Evolutionary conservation across 2,888 invertebrate genomes (phyloP).

Genomic region (Xylota sylvarum): DNA sequence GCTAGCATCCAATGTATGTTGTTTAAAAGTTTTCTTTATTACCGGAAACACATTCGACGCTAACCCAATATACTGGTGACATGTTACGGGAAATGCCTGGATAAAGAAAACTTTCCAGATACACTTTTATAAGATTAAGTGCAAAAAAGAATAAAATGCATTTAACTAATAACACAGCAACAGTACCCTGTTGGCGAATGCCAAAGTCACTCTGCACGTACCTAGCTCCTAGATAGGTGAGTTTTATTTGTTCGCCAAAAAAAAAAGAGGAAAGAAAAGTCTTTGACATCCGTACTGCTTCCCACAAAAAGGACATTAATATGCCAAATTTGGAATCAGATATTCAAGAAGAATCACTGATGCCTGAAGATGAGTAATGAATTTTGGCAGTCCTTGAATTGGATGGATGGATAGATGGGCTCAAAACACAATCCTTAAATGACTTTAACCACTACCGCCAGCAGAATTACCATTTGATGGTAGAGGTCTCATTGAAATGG

Average conservation of each 20-base stretch:
- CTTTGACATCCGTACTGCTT: not conserved
- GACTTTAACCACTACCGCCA: conserved; percentile 42
- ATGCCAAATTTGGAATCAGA: conserved; percentile 32
- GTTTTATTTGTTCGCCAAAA: not conserved
- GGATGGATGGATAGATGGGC: conserved; percentile 42
- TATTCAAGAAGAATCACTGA: conserved; percentile 55
- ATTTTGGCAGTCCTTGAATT: conserved; percentile 6
- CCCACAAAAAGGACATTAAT: conserved; percentile 13
- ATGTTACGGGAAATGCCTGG: not conserved
- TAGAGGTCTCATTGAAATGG: conserved; percentile 40
- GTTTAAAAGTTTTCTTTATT: conserved; percentile 19
- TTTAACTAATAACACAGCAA: conserved; percentile 30
- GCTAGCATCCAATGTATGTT: conserved; percentile 5
- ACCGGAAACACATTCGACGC: not conserved
- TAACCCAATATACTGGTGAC: conserved; percentile 3
- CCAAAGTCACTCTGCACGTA: conserved; percentile 5
- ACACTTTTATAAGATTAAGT: conserved; percentile 14
- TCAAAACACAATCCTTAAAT: conserved; percentile 47
- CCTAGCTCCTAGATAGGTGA: conserved; percentile 4
- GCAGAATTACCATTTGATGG: conserved; percentile 14
- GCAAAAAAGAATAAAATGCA: conserved; percentile 19
- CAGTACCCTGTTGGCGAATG: not conserved
- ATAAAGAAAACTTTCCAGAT: conserved; percentile 5
- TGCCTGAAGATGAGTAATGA: conserved; percentile 66
- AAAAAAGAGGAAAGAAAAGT: too few relatives aligned